Percentiles rank a stretch among this genome's conserved stretches.
These are phyloP conservation scores for Aplocera efformata DNA, from an alignment of 2,888 invertebrate species.

Conservation along the genomic window DNA sequence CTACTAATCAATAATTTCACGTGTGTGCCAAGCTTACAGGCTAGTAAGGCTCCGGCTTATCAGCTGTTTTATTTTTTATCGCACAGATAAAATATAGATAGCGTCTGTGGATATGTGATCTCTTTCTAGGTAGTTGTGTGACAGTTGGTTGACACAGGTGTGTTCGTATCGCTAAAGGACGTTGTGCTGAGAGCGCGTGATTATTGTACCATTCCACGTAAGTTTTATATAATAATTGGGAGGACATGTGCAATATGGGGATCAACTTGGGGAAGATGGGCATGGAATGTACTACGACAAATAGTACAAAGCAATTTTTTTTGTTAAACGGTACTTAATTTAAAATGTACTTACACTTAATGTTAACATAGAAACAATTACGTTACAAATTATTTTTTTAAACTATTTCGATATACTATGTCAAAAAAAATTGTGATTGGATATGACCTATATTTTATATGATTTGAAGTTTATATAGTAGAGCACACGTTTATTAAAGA, in stretches of 20 bases:
- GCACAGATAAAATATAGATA: conserved; percentile 30
- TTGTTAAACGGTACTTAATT: too few species aligned
- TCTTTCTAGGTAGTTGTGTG: conserved; percentile 13
- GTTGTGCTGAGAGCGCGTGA: conserved; percentile 2
- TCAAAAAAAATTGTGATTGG: too few species aligned
- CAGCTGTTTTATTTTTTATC: conserved; percentile 29
- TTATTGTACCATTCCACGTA: conserved; percentile 37
- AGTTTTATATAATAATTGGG: conserved; percentile 21
- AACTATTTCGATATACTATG: too few species aligned
- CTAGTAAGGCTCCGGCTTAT: neutral
- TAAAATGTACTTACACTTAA: too few species aligned
- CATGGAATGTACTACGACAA: too few species aligned
- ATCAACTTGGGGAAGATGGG: too few species aligned
- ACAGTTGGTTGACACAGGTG: conserved; percentile 32
- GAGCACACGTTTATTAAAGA: conserved; percentile 29
- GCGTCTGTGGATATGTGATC: conserved; percentile 25
- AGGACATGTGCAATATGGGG: too few species aligned
- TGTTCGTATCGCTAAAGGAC: conserved; percentile 8
- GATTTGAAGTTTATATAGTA: conserved; percentile 22
- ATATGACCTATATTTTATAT: too few species aligned
- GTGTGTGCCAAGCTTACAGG: neutral
- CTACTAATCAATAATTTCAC: too few species aligned
- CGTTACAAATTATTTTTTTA: too few species aligned
- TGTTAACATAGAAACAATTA: too few species aligned
- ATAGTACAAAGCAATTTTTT: too few species aligned